Evolutionary conservation across 2,888 invertebrate species (phyloP), one percentile per base, ranked within the genome.

Genomic region (Platycheirus rosarum): DNA sequence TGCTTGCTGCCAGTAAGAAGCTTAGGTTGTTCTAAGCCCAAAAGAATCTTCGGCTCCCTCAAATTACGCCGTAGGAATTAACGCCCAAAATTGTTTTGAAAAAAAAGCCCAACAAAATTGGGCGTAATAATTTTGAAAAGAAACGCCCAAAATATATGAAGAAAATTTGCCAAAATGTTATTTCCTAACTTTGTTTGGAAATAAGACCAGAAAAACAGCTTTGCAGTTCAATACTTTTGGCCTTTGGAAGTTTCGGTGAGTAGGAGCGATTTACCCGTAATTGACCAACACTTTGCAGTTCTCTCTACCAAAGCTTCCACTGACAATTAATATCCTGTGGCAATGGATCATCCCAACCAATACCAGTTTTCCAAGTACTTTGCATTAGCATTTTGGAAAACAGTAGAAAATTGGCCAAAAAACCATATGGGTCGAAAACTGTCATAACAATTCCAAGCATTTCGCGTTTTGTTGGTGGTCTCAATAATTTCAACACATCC

Each of bases 341-440:
- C 8, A 84, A 53, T 0, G n/a, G 4, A 11, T 84, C 75, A 16
- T 84, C 77, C 84, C 84, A 85, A 0, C 16, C 71, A 2, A 84
- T 46, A 0, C 46, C 46, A 7, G 16, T 3, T 3, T 9, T 42
- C 42, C 82, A 84, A 3, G 57, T 63, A 0, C 7, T 2, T 32
- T 76, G 68, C 18, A 76, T 11, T 8, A 70, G 16, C 37, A 84
- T 13, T 14, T 84, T 84, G 7, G 68, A 46, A n/a, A 23, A 23
- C 2, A 46, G n/a, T 1, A 46, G 23, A 7, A 23, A 84, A 0
- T 86, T 86, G 0, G 78, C 46, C 0, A 85, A 70, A 1, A 87
- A 37, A 0, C 86, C 86, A 5, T 86, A 57, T 0, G 86, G 86
- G 29, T 87, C 86, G 42, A 85, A 88, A 2, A 87, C 37, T 0